phyloP scores from a whole-genome alignment of 2,113 vertebrate genomes.

The Indicator indicator region DNA sequence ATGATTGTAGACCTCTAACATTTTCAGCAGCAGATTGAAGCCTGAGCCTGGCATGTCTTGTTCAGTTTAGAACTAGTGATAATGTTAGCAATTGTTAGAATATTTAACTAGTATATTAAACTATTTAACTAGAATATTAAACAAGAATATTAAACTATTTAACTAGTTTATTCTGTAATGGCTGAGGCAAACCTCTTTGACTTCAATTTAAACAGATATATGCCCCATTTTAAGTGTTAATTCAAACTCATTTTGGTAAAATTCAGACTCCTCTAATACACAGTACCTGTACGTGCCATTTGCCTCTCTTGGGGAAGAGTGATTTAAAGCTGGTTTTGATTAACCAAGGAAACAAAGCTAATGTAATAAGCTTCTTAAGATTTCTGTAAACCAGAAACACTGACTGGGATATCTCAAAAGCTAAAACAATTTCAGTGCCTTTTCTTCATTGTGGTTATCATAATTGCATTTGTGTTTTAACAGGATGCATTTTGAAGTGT shows the following conservation, averaged over 20 bases:
- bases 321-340: conserved; percentile 31
- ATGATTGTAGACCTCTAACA: not conserved
- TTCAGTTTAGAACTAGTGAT: not conserved
- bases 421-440: not conserved
- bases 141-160: no score
- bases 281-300: not conserved
- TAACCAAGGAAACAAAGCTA: not conserved
- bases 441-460: not conserved
- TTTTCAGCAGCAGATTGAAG: not conserved
- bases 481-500: not conserved
- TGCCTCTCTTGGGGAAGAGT: not conserved
- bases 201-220: not conserved
- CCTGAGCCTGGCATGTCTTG: not conserved
- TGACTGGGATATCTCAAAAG: not conserved
- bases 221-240: not conserved
- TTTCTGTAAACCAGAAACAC: conserved; percentile 32
- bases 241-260: conserved; percentile 1
- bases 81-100: not conserved
- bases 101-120: not conserved
- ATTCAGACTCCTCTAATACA: not conserved
- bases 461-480: conserved; percentile 13
- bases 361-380: conserved; percentile 3
- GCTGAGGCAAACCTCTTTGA: not conserved
- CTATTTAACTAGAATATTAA: no score
- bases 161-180: not conserved